phyloP scores from a whole-genome alignment of 2,113 vertebrate species.

The Polypterus senegalus region DNA sequence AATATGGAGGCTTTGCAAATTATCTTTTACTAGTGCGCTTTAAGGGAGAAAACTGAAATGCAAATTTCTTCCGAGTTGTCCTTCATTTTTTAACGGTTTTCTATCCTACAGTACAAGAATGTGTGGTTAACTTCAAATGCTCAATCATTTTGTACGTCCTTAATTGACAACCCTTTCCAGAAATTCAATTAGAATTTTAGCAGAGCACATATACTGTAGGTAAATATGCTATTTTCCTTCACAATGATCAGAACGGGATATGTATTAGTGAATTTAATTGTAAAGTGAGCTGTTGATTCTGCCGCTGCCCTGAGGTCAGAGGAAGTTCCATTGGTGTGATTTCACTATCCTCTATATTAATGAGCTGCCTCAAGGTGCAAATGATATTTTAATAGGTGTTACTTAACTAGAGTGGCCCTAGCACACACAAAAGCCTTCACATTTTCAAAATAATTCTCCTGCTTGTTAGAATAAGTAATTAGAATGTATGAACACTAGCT shows the following conservation, averaged over 20 bases:
- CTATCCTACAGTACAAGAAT: too few species aligned
- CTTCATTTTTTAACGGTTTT: too few species aligned
- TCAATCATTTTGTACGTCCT: not conserved
- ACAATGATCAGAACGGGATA: constrained; percentile 50
- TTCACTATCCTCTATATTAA: constrained; percentile 78
- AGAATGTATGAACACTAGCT: constrained; percentile 56
- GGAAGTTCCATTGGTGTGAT: constrained; percentile 56
- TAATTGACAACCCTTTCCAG: constrained; percentile 18
- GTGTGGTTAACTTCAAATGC: too few species aligned
- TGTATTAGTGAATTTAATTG: constrained; percentile 44
- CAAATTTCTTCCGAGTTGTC: too few species aligned
- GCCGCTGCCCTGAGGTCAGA: constrained; percentile 66
- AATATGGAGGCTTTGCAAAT: too few species aligned
- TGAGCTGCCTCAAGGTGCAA: constrained; percentile 96
- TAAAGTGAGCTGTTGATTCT: constrained; percentile 47
- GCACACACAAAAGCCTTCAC: constrained; percentile 37
- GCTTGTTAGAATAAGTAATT: constrained; percentile 64
- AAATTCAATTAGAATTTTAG: constrained; percentile 54
- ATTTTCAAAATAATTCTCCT: constrained; percentile 44
- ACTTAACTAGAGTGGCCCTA: constrained; percentile 62
- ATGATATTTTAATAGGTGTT: constrained; percentile 97
- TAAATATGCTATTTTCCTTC: constrained; percentile 54
- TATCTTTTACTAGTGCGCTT: too few species aligned
- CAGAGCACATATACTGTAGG: not conserved
- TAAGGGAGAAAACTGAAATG: too few species aligned